phyloP scores from a whole-genome alignment of 2,797 vertebrate genomes.

The Channallabes apus region DNA sequence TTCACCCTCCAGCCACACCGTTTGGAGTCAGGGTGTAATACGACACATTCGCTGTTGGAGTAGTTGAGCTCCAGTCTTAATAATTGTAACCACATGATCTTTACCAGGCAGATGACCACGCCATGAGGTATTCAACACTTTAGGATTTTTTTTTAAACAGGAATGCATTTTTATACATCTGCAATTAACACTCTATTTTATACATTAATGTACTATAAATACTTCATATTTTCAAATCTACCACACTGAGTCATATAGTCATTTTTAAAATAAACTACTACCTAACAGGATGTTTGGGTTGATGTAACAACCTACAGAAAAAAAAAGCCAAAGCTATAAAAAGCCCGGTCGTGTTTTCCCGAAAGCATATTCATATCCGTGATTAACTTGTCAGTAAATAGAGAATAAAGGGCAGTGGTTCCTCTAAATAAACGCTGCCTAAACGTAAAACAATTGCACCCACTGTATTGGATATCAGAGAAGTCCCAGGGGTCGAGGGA shows the following conservation, averaged over 20 bases:
- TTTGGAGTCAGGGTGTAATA: constrained; percentile 63
- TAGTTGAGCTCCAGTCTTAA: constrained; percentile 51
- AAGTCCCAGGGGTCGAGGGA: constrained; percentile 61
- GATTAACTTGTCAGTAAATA: constrained; percentile 66
- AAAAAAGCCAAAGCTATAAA: constrained; percentile 50
- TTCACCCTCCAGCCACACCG: constrained; percentile 38
- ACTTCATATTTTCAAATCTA: neutral
- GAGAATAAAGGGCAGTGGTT: constrained; percentile 51
- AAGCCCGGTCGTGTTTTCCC: constrained; percentile 56
- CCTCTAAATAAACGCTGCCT: constrained; percentile 68
- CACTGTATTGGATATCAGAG: constrained; percentile 61
- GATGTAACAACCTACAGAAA: constrained; percentile 41
- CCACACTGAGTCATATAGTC: neutral
- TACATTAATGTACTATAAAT: neutral
- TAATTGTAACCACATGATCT: constrained; percentile 63
- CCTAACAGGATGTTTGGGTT: constrained; percentile 27
- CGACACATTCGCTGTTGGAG: constrained; percentile 54
- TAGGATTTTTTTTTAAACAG: neutral
- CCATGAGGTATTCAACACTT: constrained; percentile 31
- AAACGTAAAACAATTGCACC: constrained; percentile 56
- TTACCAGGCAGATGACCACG: constrained; percentile 58
- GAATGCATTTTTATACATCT: neutral
- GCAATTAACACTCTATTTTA: neutral
- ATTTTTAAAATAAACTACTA: neutral
- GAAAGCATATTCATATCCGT: constrained; percentile 67